phyloP scores from a whole-genome alignment of 2,888 invertebrate genomes.

The Scaeva pyrastri region DNA sequence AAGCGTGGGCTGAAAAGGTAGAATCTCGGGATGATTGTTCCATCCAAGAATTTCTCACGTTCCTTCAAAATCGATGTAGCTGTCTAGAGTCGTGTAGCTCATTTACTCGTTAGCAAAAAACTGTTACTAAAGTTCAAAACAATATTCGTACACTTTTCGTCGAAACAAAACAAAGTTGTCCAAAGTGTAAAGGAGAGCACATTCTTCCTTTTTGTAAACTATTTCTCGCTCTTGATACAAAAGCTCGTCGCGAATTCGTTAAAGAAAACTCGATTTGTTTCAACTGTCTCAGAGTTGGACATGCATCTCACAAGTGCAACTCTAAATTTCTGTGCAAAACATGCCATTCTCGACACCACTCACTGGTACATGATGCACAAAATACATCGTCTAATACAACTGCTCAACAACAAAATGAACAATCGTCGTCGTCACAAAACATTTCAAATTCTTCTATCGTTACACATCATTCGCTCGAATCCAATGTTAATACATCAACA shows the following conservation, averaged over 20 bases:
- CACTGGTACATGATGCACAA: not conserved
- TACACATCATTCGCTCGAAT: conserved; percentile 14
- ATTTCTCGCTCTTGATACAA: not conserved
- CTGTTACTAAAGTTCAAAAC: no score
- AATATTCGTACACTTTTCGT: no score
- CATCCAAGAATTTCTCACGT: conserved; percentile 21
- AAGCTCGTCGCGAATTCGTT: not conserved
- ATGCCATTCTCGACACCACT: not conserved
- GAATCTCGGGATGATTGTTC: no score
- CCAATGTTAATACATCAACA: not conserved
- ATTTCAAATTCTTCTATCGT: not conserved
- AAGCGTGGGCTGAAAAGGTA: conserved; percentile 31
- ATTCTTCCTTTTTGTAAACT: no score
- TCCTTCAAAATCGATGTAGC: not conserved
- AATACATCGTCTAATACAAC: not conserved
- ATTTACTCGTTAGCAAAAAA: not conserved
- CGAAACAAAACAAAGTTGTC: no score
- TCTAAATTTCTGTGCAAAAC: conserved; percentile 2
- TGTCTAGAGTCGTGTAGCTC: not conserved
- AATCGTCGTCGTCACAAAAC: not conserved
- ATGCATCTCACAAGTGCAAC: conserved; percentile 1
- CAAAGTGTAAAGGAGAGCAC: no score
- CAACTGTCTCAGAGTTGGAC: conserved; percentile 9
- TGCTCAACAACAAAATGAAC: no score
- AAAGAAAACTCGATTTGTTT: conserved; percentile 7